Conservation (phyloP, 2,797 vertebrate species). For the Chelon labrosus region DNA sequence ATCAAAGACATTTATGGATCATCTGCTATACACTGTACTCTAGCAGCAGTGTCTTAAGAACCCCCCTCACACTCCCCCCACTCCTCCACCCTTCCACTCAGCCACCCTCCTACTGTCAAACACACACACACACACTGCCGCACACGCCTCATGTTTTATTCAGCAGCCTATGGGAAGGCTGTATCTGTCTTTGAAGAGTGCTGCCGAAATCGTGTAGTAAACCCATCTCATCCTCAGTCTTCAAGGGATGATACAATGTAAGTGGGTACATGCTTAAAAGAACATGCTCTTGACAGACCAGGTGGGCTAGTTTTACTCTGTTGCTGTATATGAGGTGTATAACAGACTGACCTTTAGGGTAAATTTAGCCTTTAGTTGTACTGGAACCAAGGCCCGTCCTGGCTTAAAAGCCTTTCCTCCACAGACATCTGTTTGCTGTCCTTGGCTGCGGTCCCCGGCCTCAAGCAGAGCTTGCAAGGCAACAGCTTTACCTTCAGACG, state of each 20-base stretch:
- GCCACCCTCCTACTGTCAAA: constrained; percentile 22
- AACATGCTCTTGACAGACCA: constrained; percentile 50
- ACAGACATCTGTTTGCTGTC: constrained; percentile 56
- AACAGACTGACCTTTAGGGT: constrained; percentile 45
- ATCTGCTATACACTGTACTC: constrained; percentile 68
- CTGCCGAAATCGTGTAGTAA: constrained; percentile 75
- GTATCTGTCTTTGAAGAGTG: constrained; percentile 80
- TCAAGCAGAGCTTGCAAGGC: constrained; percentile 53
- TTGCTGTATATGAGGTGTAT: constrained; percentile 20
- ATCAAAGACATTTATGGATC: constrained; percentile 79
- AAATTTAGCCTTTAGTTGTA: constrained; percentile 54
- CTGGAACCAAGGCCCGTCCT: constrained; percentile 28
- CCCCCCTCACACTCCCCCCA: constrained; percentile 37
- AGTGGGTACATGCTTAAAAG: constrained; percentile 60
- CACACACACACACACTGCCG: constrained; percentile 49
- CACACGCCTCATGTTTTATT: constrained; percentile 85
- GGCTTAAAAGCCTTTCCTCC: constrained; percentile 54
- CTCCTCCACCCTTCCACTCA: constrained; percentile 18
- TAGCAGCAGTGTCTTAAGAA: constrained; percentile 68
- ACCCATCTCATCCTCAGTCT: constrained; percentile 71
- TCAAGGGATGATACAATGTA: constrained; percentile 64
- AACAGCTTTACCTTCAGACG: constrained; percentile 58
- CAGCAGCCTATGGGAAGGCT: constrained; percentile 78
- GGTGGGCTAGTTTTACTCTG: constrained; percentile 55
- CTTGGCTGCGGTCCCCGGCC: constrained; percentile 54